Evolutionary conservation across 2,113 vertebrate species (phyloP).

Genomic region (Guaruba guarouba): DNA sequence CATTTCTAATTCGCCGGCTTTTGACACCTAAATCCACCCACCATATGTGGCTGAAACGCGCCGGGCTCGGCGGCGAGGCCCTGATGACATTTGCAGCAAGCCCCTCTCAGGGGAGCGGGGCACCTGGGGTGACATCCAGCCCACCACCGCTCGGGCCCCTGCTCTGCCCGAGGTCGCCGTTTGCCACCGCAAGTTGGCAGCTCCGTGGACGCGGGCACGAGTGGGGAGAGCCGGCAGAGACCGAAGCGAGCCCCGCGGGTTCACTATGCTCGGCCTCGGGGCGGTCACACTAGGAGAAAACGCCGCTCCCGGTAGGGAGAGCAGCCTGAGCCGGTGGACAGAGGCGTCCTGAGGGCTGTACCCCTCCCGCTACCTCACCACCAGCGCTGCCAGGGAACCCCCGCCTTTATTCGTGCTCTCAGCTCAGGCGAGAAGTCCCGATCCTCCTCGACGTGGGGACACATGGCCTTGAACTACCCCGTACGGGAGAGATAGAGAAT

Average conservation of each 20-base stretch:
- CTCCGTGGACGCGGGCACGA: accelerated
- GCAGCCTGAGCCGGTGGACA: accelerated
- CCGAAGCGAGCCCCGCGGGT: accelerated
- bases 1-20: constrained; percentile 82
- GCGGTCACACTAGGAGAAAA: background rate
- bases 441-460: background rate
- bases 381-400: background rate
- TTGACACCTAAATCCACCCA: constrained; percentile 81
- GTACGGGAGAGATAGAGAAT: background rate
- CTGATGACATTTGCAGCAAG: constrained; percentile 15
- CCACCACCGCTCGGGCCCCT: too few species aligned
- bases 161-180: background rate
- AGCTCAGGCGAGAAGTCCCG: background rate
- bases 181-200: background rate
- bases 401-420: background rate
- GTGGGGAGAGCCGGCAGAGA: too few species aligned
- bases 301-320: background rate
- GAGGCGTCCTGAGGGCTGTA: background rate
- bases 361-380: too few species aligned
- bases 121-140: background rate
- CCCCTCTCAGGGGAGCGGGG: background rate
- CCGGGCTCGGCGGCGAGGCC: background rate
- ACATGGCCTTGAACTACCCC: background rate
- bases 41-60: constrained; percentile 77
- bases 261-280: background rate